Evolutionary conservation across 2,797 vertebrate genomes (phyloP), one percentile per base, ranked within the genome.

Genomic region (Microctenopoma steveboyesi): DNA sequence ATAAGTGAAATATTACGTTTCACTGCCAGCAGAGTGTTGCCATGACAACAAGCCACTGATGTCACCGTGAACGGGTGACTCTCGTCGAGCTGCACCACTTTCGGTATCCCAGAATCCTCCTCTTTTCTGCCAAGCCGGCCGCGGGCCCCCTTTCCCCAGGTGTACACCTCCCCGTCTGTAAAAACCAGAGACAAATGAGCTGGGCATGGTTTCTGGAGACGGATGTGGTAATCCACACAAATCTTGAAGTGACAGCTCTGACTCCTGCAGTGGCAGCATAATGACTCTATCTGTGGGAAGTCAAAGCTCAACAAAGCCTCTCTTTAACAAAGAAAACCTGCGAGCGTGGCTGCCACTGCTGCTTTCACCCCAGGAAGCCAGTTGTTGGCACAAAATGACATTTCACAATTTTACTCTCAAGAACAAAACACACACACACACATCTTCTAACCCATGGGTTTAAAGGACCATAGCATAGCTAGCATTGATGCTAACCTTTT

Each of bases 81-180:
- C 91, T 99, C 97, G 6, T 97, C 96, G 50, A 99, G 94, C 88
- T 95, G 97, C 78, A 98, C 95, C 0, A 91, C 93, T 84, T 92
- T 94, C 0, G 98, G 97, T 58, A 92, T 87, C 81, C 95, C 95
- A 0, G 95, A 95, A 71, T 97, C 96, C 86, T 97, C 96, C 0
- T 98, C 97, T 85, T 94, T 97, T 76, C 97, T 95, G 85, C 98
- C 97, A 37, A 99, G 93, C 58, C 98, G 96, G 50, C 98, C 98
- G 27, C 98, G 93, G 90, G 98, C 97, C 50, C 97, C 98, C 87
- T 99, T 99, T 22, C 98, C 98, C 98, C 98, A 99, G 0, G 97
- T 98, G 86, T 95, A 98, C 52, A 97, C 97, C 84, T 99, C 96
- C 0, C 96, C 96, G 0, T 99, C 98, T 99, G 93, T 53, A 48